Percentiles rank a stretch among this genome's conserved stretches.
These are phyloP conservation scores for Albula glossodonta DNA, from an alignment of 2,113 vertebrate species.

Conservation along the genomic window DNA sequence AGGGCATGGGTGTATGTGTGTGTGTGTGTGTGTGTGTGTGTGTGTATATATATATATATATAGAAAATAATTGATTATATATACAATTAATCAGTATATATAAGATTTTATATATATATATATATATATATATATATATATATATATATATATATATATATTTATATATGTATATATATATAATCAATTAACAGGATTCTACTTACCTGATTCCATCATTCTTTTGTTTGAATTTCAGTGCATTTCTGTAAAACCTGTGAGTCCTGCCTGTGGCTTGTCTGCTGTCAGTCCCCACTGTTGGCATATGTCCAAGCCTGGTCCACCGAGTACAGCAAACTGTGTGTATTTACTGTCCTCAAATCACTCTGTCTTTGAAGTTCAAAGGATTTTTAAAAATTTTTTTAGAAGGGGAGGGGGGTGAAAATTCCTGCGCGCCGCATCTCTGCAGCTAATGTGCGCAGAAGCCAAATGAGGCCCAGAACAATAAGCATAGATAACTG, in stretches of 20 bases:
- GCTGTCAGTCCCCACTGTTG: not conserved
- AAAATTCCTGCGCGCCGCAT: not conserved
- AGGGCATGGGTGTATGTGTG: not conserved
- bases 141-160: not conserved
- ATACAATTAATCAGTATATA: too few relatives aligned
- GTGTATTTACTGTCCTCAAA: slow-evolving; percentile 12
- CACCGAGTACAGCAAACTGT: not conserved
- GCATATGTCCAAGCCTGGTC: not conserved
- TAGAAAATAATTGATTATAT: too few relatives aligned
- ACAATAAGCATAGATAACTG: not conserved
- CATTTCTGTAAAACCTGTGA: slow-evolving; percentile 1
- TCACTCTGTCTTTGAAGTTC: slow-evolving; percentile 19
- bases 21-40: too few relatives aligned
- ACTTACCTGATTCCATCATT: not conserved
- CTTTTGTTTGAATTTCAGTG: not conserved
- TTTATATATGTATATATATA: not conserved
- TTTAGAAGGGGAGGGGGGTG: not conserved
- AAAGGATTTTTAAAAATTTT: not conserved
- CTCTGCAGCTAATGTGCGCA: not conserved
- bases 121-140: not conserved
- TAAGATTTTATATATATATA: not conserved
- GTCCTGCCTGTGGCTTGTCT: not conserved
- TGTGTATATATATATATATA: too few relatives aligned
- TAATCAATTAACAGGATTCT: slow-evolving; percentile 57
- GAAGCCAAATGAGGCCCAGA: not conserved